phyloP scores from a whole-genome alignment of 2,113 vertebrate species.

The Chamaea fasciata region DNA sequence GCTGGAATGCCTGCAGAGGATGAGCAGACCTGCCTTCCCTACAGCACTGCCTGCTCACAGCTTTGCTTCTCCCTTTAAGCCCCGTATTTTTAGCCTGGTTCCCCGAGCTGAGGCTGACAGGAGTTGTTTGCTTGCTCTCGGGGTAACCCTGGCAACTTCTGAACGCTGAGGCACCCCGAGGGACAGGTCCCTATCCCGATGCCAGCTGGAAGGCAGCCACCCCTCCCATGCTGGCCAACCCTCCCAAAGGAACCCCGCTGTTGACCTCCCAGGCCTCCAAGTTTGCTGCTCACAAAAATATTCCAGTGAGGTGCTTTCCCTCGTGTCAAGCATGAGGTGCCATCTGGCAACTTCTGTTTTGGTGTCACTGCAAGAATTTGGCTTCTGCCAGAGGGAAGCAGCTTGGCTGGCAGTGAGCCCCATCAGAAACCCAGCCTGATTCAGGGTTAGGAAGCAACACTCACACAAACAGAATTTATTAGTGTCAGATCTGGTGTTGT shows the following conservation, averaged over 20 bases:
- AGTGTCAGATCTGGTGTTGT: not conserved
- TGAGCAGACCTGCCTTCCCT: not conserved
- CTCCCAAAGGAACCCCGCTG: not conserved
- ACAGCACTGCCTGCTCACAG: not conserved
- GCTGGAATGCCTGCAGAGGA: not conserved
- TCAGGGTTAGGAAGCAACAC: not conserved
- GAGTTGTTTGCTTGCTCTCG: not conserved
- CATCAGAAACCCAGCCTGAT: not conserved
- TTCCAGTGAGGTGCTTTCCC: not conserved
- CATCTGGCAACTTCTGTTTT: not conserved
- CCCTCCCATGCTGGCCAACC: not conserved
- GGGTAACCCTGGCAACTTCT: not conserved
- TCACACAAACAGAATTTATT: accelerated
- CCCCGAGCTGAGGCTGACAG: not conserved
- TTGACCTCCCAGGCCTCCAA: not conserved
- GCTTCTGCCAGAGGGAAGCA: not conserved
- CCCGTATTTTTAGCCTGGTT: not conserved
- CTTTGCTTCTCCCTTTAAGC: not conserved
- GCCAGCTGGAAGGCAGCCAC: not conserved
- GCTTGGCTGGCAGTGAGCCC: not conserved
- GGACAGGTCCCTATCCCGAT: not conserved
- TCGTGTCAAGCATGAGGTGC: not conserved
- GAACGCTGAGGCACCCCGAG: not conserved
- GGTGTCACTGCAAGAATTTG: not conserved
- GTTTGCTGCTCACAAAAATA: not conserved